Conservation (phyloP, 2,888 invertebrate species). For the Polydrusus pterygomalis region DNA sequence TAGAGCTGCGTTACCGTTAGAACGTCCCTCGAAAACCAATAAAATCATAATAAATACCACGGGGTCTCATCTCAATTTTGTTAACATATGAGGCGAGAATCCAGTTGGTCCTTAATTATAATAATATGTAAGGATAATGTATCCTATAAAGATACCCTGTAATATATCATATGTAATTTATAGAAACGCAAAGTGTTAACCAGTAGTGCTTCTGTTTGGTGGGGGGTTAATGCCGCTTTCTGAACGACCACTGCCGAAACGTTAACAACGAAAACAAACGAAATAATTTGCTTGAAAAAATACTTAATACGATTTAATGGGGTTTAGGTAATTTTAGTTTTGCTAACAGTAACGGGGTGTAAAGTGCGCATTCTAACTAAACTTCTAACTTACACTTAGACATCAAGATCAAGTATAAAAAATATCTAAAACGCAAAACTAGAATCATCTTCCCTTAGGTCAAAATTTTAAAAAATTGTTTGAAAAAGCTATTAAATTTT, state of each 20-base stretch:
- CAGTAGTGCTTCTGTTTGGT: constrained; percentile 73
- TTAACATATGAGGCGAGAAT: constrained; percentile 65
- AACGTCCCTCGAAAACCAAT: constrained; percentile 39
- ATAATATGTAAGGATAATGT: constrained; percentile 72
- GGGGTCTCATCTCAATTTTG: constrained; percentile 66
- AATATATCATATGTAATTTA: constrained; percentile 72
- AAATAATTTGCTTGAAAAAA: neutral
- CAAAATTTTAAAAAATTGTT: neutral
- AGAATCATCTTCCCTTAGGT: constrained; percentile 8
- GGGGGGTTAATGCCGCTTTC: constrained; percentile 69
- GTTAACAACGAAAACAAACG: neutral
- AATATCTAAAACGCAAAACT: constrained; percentile 22
- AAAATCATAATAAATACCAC: constrained; percentile 65
- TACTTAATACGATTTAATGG: neutral
- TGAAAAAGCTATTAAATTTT: constrained; percentile 1
- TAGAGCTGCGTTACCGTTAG: constrained; percentile 10
- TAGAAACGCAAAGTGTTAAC: constrained; percentile 71
- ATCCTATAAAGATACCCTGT: constrained; percentile 74
- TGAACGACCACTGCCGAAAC: constrained; percentile 73
- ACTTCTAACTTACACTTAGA: constrained; percentile 24
- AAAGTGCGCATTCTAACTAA: constrained; percentile 21
- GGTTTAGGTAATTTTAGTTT: constrained; percentile 3
- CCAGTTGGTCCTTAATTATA: constrained; percentile 72
- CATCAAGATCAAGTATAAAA: constrained; percentile 36
- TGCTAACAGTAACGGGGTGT: constrained; percentile 15